Percentiles rank a stretch among this genome's conserved stretches.
These are phyloP conservation scores for Phalacrocorax aristotelis DNA, from an alignment of 2,113 vertebrate genomes.

Conservation along the genomic window DNA sequence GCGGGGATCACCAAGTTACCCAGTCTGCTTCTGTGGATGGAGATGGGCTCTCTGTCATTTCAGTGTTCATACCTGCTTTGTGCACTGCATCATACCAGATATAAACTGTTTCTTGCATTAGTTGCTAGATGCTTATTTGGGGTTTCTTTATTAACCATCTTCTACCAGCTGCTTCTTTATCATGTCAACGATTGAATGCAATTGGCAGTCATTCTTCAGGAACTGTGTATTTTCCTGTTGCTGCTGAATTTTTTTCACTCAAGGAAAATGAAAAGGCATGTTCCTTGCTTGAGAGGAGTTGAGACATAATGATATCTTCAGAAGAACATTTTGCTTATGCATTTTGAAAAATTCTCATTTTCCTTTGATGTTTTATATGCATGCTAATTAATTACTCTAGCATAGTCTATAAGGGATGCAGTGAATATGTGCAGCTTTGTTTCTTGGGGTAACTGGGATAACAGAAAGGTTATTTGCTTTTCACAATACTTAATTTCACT, in stretches of 20 bases:
- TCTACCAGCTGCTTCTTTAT: neutral
- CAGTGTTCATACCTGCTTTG: neutral
- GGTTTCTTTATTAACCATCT: neutral
- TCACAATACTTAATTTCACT: neutral
- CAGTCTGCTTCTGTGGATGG: accelerated
- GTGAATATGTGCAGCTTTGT: neutral
- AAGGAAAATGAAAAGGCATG: neutral
- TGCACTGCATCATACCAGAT: neutral
- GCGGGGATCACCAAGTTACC: neutral
- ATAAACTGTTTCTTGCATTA: neutral
- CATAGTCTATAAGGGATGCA: neutral
- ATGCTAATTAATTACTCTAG: neutral
- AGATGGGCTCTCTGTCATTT: neutral
- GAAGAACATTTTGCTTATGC: neutral
- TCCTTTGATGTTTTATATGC: neutral
- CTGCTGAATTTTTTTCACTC: conserved; percentile 1
- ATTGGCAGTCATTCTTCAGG: neutral
- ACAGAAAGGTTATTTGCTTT: neutral
- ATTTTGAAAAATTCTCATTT: neutral
- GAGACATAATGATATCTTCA: neutral
- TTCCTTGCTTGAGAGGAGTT: neutral
- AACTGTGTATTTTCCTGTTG: neutral
- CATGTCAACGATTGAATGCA: neutral
- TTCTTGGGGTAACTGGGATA: neutral
- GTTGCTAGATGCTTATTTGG: neutral